Evolutionary conservation across 1,140 invertebrate genomes (phyloP).

Genomic region (Drosophila subpulchrella): DNA sequence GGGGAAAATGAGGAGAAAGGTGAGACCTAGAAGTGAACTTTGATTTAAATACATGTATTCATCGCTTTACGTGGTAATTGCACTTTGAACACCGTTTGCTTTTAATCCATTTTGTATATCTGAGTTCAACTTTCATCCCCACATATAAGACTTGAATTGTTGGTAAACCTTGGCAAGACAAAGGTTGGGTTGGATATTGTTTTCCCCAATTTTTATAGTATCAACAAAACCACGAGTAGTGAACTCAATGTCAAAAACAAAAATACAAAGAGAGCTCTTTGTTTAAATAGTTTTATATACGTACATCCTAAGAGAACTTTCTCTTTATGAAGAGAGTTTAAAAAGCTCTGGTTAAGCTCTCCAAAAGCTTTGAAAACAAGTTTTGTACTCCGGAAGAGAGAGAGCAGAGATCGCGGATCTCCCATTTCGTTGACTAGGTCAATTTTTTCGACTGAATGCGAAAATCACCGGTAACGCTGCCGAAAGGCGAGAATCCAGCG

Average conservation of each 20-base stretch:
- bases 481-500: slow-evolving; percentile 11
- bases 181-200: slow-evolving; percentile 55
- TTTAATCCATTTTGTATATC: not conserved
- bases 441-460: slow-evolving; percentile 54
- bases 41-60: slow-evolving; percentile 11
- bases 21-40: slow-evolving; percentile 5
- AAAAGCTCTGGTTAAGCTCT: slow-evolving; percentile 14
- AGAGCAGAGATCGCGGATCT: slow-evolving; percentile 30
- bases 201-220: slow-evolving; percentile 31
- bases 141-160: not conserved
- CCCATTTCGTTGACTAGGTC: slow-evolving; percentile 71
- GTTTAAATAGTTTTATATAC: not conserved
- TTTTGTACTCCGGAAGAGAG: slow-evolving; percentile 1
- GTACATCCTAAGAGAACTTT: not conserved
- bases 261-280: slow-evolving; percentile 10
- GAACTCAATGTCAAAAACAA: slow-evolving; percentile 35
- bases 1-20: not conserved
- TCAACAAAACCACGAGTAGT: slow-evolving; percentile 31
- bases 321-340: slow-evolving; percentile 6
- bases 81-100: slow-evolving; percentile 13
- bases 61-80: slow-evolving; percentile 21
- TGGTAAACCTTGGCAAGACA: slow-evolving; percentile 40
- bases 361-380: slow-evolving; percentile 14
- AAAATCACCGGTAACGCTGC: slow-evolving; percentile 24
- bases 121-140: slow-evolving; percentile 11